Conservation (phyloP, 1,140 invertebrate species). For the Philopotamus ludificatus region DNA sequence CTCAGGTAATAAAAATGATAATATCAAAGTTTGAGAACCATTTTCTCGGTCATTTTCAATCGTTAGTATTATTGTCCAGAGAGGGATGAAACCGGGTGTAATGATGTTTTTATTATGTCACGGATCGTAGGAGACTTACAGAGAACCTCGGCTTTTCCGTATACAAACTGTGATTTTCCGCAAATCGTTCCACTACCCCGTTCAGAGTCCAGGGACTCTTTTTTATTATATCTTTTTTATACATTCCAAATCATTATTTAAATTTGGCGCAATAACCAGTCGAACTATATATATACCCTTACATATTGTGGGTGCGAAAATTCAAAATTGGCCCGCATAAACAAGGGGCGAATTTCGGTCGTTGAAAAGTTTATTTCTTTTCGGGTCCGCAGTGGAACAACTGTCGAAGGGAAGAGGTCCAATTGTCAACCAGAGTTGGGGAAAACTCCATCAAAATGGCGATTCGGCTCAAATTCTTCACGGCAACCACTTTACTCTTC, state of each 20-base stretch:
- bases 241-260: constrained; percentile 25
- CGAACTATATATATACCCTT: background rate
- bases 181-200: background rate
- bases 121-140: constrained; percentile 24
- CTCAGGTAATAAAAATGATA: no score
- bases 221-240: constrained; percentile 20
- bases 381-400: constrained; percentile 22
- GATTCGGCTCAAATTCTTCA: constrained; percentile 17
- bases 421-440: constrained; percentile 19
- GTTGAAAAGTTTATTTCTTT: constrained; percentile 19
- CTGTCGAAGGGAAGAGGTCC: constrained; percentile 5
- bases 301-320: background rate
- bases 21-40: background rate
- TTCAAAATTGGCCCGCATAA: constrained; percentile 20
- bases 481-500: constrained; percentile 12
- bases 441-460: constrained; percentile 27
- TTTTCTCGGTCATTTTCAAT: constrained; percentile 21
- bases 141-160: background rate
- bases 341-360: constrained; percentile 16
- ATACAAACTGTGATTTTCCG: constrained; percentile 6
- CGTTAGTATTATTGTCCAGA: constrained; percentile 28
- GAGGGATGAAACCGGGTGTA: constrained; percentile 18
- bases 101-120: constrained; percentile 35
- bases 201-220: constrained; percentile 1
- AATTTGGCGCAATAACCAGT: background rate